Evolutionary conservation across 2,888 invertebrate species (phyloP).

Genomic region (Physocephala rufipes): DNA sequence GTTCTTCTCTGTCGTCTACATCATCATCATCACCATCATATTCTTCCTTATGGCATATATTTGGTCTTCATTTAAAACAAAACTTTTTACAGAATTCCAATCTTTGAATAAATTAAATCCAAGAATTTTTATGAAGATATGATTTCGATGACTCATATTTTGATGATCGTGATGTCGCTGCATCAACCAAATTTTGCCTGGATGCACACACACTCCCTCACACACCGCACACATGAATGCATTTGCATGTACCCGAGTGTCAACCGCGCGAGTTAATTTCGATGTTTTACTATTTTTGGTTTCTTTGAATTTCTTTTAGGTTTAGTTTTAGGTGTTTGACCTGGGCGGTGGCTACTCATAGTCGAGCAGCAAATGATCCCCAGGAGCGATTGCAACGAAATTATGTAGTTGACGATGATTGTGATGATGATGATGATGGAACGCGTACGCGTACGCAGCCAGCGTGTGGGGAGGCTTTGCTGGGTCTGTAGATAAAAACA

Average conservation of each 20-base stretch:
- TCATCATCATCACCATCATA: too few relatives aligned
- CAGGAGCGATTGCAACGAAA: conserved; percentile 21
- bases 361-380: conserved; percentile 2
- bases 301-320: conserved; percentile 22
- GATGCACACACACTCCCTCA: background rate
- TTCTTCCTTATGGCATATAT: too few relatives aligned
- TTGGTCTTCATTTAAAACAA: too few relatives aligned
- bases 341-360: conserved; percentile 12
- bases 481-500: conserved; percentile 4
- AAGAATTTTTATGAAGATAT: background rate
- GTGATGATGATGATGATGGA: background rate
- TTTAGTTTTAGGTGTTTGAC: background rate
- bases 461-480: too few relatives aligned
- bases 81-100: too few relatives aligned
- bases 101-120: too few relatives aligned
- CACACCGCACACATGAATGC: background rate
- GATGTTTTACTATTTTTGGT: background rate
- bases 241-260: background rate
- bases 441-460: background rate
- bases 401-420: too few relatives aligned
- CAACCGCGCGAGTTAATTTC: conserved; percentile 31
- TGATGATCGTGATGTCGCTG: background rate
- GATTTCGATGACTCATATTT: conserved; percentile 13
- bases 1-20: too few relatives aligned
- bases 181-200: background rate